Evolutionary conservation across 2,888 invertebrate species (phyloP).

Genomic region (Lymantria monacha): DNA sequence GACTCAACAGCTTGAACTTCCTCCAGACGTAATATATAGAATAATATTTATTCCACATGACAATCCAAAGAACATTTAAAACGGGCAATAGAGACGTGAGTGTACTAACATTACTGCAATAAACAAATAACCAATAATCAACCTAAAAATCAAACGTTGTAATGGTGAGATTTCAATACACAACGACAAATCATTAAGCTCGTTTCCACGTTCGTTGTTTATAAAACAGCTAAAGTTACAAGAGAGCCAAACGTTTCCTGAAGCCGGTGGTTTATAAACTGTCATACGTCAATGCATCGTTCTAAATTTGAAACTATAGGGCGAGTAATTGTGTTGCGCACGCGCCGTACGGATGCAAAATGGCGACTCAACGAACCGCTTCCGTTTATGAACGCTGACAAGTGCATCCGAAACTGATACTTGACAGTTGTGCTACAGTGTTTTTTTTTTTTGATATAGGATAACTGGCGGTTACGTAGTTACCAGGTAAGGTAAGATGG

Average conservation of each 20-base stretch:
- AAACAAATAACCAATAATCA: no score
- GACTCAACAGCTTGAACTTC: no score
- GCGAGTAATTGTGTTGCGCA: conserved; percentile 49
- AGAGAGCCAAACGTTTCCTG: conserved; percentile 27
- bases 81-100: no score
- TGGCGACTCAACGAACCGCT: conserved; percentile 59
- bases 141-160: background rate
- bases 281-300: conserved; percentile 37
- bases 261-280: conserved; percentile 33
- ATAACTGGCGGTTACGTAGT: background rate
- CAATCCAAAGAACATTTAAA: no score
- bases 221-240: conserved; percentile 3
- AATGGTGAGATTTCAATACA: background rate
- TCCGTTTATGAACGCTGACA: conserved; percentile 57
- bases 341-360: conserved; percentile 57
- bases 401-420: conserved; percentile 59
- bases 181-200: background rate
- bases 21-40: no score
- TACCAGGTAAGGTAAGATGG: background rate
- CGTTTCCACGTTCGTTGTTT: conserved; percentile 1
- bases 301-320: conserved; percentile 51
- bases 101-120: no score
- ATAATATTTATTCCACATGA: no score
- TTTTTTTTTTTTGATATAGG: conserved; percentile 6
- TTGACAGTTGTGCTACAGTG: conserved; percentile 10